These are phyloP conservation scores for Pithecia hirsuta DNA, from an alignment of 2,797 vertebrate genomes.

Conservation along the genomic window DNA sequence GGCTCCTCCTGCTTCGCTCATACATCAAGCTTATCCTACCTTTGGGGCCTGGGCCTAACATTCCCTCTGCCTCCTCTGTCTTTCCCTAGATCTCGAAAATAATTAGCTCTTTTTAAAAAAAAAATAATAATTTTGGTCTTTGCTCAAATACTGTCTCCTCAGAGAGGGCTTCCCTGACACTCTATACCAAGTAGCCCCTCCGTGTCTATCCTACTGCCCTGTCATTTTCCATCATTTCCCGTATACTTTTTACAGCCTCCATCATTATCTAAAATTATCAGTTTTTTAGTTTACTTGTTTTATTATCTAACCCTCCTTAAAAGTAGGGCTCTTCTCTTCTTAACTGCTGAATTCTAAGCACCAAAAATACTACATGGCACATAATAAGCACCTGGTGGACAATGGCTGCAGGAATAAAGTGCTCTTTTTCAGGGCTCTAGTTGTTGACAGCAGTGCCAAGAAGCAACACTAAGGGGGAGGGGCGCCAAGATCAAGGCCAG, in stretches of 20 bases:
- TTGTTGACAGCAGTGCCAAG: not conserved
- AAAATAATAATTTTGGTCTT: not conserved
- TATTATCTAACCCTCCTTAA: not conserved
- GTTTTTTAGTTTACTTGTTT: not conserved
- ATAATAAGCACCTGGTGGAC: not conserved
- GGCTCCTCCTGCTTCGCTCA: not conserved
- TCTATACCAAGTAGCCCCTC: not conserved
- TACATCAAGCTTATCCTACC: not conserved
- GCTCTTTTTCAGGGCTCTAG: not conserved
- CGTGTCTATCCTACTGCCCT: not conserved
- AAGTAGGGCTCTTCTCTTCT: not conserved
- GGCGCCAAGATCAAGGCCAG: not conserved
- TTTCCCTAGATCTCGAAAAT: not conserved
- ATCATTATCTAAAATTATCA: not conserved
- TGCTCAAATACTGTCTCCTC: not conserved
- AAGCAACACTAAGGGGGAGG: not conserved
- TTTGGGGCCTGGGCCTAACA: not conserved
- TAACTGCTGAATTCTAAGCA: not conserved
- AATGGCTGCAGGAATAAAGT: not conserved
- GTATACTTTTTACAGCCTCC: not conserved
- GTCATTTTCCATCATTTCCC: not conserved
- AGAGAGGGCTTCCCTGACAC: not conserved
- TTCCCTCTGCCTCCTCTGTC: not conserved
- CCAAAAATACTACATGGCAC: not conserved
- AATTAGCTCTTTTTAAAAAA: not conserved